Base-by-base conservation (phyloP, 1,140 invertebrate genomes). In the Cyclina sinensis region DNA sequence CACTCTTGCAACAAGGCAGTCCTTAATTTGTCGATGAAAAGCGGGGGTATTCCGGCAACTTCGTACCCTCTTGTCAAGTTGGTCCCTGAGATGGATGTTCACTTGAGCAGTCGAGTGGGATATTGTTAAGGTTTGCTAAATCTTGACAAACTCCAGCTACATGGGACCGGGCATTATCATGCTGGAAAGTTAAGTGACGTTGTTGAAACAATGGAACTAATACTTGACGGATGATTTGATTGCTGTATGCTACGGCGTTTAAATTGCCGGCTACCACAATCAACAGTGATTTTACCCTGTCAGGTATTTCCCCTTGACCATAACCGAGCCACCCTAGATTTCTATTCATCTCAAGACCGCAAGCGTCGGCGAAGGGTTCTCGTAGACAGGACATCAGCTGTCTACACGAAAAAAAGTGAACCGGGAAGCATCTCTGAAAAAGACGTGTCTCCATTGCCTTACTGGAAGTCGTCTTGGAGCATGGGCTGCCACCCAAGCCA, bases 401-500 rank as follows among this genome's bases (percentile, higher is more conserved):
- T 68, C 30, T 21, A 27, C 2, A 35, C 65, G 65, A 68, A 68
- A 68, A 3, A 68, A 21, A 27, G 12, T 4, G 30, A 68, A 18
- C 4, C 12, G n/a, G n/a, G n/a, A n/a, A n/a, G n/a, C n/a, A n/a
- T n/a, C n/a, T n/a, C n/a, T n/a, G n/a, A n/a, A 68, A 32, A 68
- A 21, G 5, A 68, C 14, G 12, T 27, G 65, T 68, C 11, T 68
- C 65, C 65, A 68, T 39, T 57, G 51, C 43, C 73, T 76, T n/a
- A 48, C 51, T 76, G 46, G 11, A 76, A 24, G 51, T 76, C 24
- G 11, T 76, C 73, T 43, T 9, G 73, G 43, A 24, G 73, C 43
- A 76, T 76, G 43, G 48, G 43, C 43, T 43, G 43, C 73, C 30
- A 51, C 16, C 39, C 73, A 76, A 76, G 73, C 43, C 73, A 76